Evolutionary conservation across 1,140 invertebrate species (phyloP), one percentile per base, ranked within the genome.

Genomic region (Drosophila mauritiana): DNA sequence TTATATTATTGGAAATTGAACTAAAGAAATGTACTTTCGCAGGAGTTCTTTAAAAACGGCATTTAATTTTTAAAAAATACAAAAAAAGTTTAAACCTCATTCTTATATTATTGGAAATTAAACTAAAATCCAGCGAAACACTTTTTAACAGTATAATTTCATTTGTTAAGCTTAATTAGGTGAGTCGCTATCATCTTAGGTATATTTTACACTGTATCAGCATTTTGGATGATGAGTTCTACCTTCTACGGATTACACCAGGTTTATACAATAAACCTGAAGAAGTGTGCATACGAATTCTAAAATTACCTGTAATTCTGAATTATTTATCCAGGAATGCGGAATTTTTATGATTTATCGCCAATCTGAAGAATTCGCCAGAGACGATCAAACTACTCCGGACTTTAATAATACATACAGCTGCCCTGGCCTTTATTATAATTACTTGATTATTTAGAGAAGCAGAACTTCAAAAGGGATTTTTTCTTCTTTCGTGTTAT

Each of bases 401-500:
- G 13, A 82, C 93, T 55, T 82, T 95, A 12, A 93, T 93, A 8
- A 69, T 93, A 11, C 91, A 93, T 42, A 42, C 93, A 15, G 94
- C 95, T 65, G 95, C 95, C n/a, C 48, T 64, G 17, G 25, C 54
- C 10, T 64, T 55, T 40, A 59, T 70, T 13, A n/a, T 15, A 42
- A 42, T 10, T 2, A 36, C 39, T 70, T 58, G 36, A 61, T 10
- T 46, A 90, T 3, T n/a, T n/a, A n/a, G n/a, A 76, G 90, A 1
- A 2, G 92, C 93, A 43, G 93, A 17, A 17, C 17, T 17, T 1
- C 17, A 17, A 17, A 17, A n/a, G n/a, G n/a, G n/a, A n/a, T n/a
- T n/a, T n/a, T n/a, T n/a, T n/a, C n/a, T n/a, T n/a, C n/a, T n/a
- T n/a, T n/a, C n/a, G n/a, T n/a, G n/a, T n/a, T 74, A 93, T 93